Conservation (phyloP, 2,888 invertebrate species). For the Acanthococcus lagerstroemiae region DNA sequence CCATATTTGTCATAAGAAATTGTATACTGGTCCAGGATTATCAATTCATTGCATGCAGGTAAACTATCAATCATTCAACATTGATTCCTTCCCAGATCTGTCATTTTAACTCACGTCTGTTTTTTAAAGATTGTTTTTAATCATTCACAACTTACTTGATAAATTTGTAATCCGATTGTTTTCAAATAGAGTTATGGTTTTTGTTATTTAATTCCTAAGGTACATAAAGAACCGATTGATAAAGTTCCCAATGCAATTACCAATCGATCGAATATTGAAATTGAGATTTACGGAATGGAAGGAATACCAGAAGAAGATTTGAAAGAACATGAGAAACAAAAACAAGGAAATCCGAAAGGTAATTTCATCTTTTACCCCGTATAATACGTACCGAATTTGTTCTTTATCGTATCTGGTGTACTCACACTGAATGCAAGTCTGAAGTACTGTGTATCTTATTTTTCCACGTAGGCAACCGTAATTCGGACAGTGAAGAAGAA, state of each 20-base stretch:
- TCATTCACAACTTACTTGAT: background rate
- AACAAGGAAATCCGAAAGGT: constrained; percentile 41
- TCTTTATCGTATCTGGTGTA: background rate
- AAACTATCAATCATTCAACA: constrained; percentile 36
- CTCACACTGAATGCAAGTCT: too few species aligned
- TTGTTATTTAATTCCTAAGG: too few species aligned
- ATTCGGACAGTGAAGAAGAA: constrained; percentile 71
- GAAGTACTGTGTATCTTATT: too few species aligned
- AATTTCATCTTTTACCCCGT: background rate
- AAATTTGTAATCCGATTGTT: too few species aligned
- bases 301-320: constrained; percentile 94
- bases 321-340: constrained; percentile 85
- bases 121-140: background rate
- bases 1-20: constrained; percentile 98
- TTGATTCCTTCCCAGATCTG: background rate
- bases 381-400: background rate
- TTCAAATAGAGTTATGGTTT: too few species aligned
- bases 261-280: constrained; percentile 94
- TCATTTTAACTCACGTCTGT: too few species aligned
- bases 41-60: constrained; percentile 99
- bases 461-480: constrained; percentile 40
- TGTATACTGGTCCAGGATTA: constrained; percentile 95
- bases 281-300: constrained; percentile 99
- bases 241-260: constrained; percentile 98
- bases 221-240: constrained; percentile 98